Evolutionary conservation across 2,797 vertebrate genomes (phyloP), one percentile per base, ranked within the genome.

Genomic region (Discoglossus pictus): DNA sequence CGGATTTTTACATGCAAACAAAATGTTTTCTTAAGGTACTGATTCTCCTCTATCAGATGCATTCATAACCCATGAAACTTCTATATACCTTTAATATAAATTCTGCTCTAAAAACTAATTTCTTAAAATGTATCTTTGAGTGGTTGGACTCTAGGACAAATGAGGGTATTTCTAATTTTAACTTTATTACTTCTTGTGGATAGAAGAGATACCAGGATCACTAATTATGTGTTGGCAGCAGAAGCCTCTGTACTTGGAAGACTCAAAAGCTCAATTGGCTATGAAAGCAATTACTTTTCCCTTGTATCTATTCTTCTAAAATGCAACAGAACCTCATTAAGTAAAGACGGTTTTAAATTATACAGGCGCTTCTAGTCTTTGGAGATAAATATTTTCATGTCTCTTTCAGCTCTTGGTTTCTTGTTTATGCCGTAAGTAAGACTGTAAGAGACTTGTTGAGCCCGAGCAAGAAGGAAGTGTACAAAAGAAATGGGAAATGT

Each of bases 241-340:
- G 16, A 20, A 36, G 18, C 55, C 16, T 42, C 53, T 48, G 46
- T 46, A 48, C 60, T 56, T 38, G 34, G 34, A 31, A 31, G 27
- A 36, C 43, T 58, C 34, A 12, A 48, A 66, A 48, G 54, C 43
- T 58, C 53, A 46, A 66, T 55, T 58, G 55, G 52, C 43, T 58
- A 46, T 66, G 23, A 48, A 66, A 50, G 31, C 53, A 58, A 58
- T 66, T 66, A 66, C 64, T 53, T 50, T 47, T 34, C 40, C 42
- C 21, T 35, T 53, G n/a, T 9, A 43, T 21, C 15, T 12, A 13
- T 20, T 21, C 15, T 23, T 20, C 17, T 31, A 55, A 36, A 55
- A 43, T n/a, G 10, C 43, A 21, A n/a, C 15, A 47, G 7, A 47
- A 44, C 16, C 27, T 23, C 51, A 47, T 38, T 65, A 38, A 13